Base-by-base conservation (phyloP, 2,888 invertebrate genomes). In the Plutella xylostella region DNA sequence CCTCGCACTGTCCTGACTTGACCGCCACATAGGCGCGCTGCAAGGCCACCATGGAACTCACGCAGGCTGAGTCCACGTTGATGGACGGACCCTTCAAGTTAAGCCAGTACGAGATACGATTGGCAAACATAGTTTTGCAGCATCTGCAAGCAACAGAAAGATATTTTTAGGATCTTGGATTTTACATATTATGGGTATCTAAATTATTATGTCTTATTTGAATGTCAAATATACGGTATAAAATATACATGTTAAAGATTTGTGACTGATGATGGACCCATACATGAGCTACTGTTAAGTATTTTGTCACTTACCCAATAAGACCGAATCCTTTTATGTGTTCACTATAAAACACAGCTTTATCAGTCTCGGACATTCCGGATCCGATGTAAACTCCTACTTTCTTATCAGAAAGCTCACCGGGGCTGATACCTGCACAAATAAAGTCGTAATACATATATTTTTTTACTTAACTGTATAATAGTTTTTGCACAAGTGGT, bases 311-410 rank as follows among this genome's bases (percentile, higher is more conserved):
- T 48, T 58, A 72, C 74, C 73, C 73, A 14, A 64, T 57, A 33
- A 75, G 58, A 34, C 71, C 69, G 30, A 72, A 63, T 3, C 70
- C 71, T 3, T 58, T 56, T 45, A 50, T 57, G 0, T 48, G 7
- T 57, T 55, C 0, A 57, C 57, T 43, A 43, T 67, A 71, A 43
- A 68, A 68, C 55, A 83, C 78, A 6, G 84, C 82, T 48, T 88
- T 88, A 54, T 87, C 87, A 9, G 87, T 78, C 61, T 90, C 90
- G 2, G 88, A 87, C 42, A 85, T 85, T 54, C 86, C 86, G 40
- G 85, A 56, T 5, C 72, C 75, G 1, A 69, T 52, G 46, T 63
- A 77, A 0, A 76, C 76, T 0, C 69, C 86, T 1, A 89, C 84
- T 54, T 84, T 86, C 38, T 78, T 83, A 6, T 90, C 90, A 25